Percentiles rank a stretch among this genome's conserved stretches.
These are phyloP conservation scores for Catostomus latipinnis DNA, from an alignment of 2,797 vertebrate genomes.

Conservation along the genomic window DNA sequence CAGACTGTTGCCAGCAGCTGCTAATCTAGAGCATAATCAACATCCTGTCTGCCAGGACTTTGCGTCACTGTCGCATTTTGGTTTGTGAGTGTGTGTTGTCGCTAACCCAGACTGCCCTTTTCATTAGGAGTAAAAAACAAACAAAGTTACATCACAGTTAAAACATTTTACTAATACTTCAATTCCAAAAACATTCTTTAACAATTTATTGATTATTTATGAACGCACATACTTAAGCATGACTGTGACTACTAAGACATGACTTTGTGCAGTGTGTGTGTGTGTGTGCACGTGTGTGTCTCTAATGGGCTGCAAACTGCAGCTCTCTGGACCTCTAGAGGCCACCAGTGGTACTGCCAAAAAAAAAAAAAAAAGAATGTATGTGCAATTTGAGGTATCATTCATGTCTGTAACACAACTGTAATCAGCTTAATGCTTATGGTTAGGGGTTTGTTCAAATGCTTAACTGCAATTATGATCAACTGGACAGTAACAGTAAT, in stretches of 20 bases:
- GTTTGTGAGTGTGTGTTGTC: constrained; percentile 16
- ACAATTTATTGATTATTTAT: neutral
- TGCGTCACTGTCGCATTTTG: constrained; percentile 12
- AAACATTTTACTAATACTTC: neutral
- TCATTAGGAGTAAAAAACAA: constrained; percentile 8
- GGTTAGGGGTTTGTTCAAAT: neutral
- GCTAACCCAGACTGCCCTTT: neutral
- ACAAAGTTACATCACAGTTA: neutral
- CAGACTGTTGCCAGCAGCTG: constrained; percentile 38
- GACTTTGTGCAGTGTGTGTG: neutral
- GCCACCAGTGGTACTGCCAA: constrained; percentile 7
- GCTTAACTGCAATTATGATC: neutral
- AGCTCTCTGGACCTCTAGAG: constrained; percentile 44
- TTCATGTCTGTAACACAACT: no score
- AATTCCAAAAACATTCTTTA: constrained; percentile 3
- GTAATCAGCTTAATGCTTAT: neutral
- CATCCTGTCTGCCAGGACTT: constrained; percentile 36
- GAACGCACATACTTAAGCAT: neutral
- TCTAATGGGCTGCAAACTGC: neutral
- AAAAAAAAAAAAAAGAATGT: no score
- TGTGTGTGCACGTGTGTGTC: neutral
- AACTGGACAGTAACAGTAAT: no score
- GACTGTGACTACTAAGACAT: neutral
- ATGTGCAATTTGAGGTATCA: no score
- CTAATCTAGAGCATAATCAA: constrained; percentile 48